A percentile compares a stretch with the other conserved stretches of the same genome.
Evolutionary conservation across 1,140 invertebrate genomes (phyloP).

Genomic region (Scaptodrosophila lebanonensis): DNA sequence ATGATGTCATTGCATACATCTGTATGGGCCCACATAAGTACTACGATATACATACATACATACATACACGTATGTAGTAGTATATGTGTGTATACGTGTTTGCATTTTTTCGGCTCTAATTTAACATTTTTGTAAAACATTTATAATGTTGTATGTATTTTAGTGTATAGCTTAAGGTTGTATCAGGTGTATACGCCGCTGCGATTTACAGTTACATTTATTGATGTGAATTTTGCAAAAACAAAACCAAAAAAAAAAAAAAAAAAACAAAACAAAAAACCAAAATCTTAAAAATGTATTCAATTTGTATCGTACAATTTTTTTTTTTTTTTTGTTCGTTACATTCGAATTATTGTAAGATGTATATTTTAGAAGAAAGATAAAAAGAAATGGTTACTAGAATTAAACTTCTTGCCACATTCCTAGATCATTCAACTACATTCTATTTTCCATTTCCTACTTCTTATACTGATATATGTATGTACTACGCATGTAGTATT

Average conservation of each 20-base stretch:
- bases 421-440: no score
- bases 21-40: neutral
- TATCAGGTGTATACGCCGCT: conserved; percentile 31
- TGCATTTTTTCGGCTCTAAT: no score
- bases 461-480: no score
- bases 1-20: conserved; percentile 2
- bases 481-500: no score
- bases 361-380: no score
- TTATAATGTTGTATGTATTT: conserved; percentile 28
- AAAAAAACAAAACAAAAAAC: conserved; percentile 10
- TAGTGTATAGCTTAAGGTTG: conserved; percentile 33
- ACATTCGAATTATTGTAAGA: no score
- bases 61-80: conserved; percentile 1
- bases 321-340: neutral
- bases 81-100: neutral
- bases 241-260: conserved; percentile 8
- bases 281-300: conserved; percentile 6
- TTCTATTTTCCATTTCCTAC: no score
- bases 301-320: conserved; percentile 5
- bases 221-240: conserved; percentile 23
- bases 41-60: conserved; percentile 4
- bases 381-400: no score
- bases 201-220: conserved; percentile 28
- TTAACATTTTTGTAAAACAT: no score
- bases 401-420: no score